These are phyloP conservation scores for Enteromius unitaeniatus DNA, from an alignment of 2,797 vertebrate genomes.

Conservation along the genomic window DNA sequence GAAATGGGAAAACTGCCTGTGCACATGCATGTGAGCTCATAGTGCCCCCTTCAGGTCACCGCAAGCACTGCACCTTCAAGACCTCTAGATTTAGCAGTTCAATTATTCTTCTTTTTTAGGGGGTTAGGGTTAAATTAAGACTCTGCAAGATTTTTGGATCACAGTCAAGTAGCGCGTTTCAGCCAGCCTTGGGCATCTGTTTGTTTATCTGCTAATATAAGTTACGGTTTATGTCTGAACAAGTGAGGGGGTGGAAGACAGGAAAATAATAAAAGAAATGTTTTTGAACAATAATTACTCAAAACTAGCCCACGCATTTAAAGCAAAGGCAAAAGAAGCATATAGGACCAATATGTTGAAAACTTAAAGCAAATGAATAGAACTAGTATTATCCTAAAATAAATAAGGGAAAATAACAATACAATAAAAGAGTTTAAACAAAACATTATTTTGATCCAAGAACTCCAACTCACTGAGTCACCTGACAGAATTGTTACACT, in stretches of 20 bases:
- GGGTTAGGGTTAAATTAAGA: slow-evolving; percentile 21
- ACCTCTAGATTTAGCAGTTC: background rate
- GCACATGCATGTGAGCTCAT: slow-evolving; percentile 69
- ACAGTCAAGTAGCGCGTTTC: background rate
- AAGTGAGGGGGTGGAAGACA: background rate
- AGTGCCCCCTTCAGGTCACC: slow-evolving; percentile 82
- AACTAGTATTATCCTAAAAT: background rate
- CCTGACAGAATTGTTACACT: background rate
- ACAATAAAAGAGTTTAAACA: background rate
- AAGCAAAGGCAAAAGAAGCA: background rate
- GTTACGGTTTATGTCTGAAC: background rate
- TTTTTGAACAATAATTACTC: slow-evolving; percentile 10
- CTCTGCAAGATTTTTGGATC: slow-evolving; percentile 10
- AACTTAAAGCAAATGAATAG: background rate
- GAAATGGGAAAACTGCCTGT: slow-evolving; percentile 53
- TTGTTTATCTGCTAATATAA: slow-evolving; percentile 27
- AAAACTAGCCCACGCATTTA: slow-evolving; percentile 21
- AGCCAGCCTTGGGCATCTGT: slow-evolving; percentile 26
- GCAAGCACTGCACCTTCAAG: slow-evolving; percentile 52
- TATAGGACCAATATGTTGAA: background rate
- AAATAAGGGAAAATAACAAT: background rate
- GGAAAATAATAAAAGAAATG: background rate
- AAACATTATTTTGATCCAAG: slow-evolving; percentile 1
- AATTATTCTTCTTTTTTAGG: background rate
- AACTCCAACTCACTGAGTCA: background rate